A percentile compares a stretch with the other conserved stretches of the same genome.
phyloP scores from a whole-genome alignment of 2,797 vertebrate genomes.

The Buceros bicornis region DNA sequence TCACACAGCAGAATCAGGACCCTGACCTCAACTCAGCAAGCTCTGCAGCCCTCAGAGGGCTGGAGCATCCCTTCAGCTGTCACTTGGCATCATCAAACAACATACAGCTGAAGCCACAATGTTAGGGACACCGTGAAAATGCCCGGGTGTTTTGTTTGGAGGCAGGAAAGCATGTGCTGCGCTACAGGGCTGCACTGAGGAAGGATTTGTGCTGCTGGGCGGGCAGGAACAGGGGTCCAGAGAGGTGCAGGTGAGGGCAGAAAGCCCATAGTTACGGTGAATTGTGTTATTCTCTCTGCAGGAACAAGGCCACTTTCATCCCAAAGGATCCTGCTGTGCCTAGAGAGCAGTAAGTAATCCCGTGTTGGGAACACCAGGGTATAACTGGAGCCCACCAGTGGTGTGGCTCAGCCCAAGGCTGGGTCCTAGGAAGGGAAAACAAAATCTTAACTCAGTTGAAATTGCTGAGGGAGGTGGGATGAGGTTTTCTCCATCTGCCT shows the following conservation, averaged over 20 bases:
- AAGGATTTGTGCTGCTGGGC: background rate
- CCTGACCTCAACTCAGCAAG: fast-evolving
- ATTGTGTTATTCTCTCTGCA: background rate
- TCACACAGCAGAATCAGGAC: background rate
- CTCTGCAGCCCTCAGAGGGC: background rate
- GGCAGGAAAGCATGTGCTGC: background rate
- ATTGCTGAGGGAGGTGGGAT: background rate
- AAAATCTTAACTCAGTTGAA: background rate
- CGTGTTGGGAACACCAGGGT: fast-evolving
- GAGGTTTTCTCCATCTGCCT: background rate
- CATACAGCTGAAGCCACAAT: background rate
- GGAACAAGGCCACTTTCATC: background rate
- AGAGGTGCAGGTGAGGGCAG: background rate
- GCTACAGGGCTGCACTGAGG: background rate
- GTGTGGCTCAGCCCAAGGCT: fast-evolving
- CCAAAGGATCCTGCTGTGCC: background rate
- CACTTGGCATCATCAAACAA: background rate
- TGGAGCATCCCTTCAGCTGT: background rate
- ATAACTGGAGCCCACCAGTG: background rate
- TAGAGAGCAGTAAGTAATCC: fast-evolving
- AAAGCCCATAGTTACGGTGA: background rate
- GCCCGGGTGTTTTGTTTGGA: background rate
- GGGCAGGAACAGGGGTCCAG: background rate
- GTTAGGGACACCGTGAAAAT: fast-evolving
- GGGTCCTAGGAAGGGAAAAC: background rate